phyloP scores from a whole-genome alignment of 1,140 invertebrate species.

The Halesus radiatus region DNA sequence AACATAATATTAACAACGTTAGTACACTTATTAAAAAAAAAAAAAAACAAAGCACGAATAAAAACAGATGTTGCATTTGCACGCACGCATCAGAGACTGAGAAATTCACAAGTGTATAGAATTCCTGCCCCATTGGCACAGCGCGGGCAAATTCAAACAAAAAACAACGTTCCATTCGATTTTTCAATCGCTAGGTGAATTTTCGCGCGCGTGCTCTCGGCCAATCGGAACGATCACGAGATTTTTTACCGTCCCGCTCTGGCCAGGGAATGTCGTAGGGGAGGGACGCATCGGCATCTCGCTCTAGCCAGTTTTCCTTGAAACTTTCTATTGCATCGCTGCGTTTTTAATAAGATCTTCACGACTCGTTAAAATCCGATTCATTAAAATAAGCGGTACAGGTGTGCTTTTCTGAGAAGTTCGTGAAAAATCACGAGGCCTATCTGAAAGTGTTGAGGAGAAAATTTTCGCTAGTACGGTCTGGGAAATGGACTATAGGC shows the following conservation, averaged over 20 bases:
- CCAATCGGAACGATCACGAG: slow-evolving; percentile 19
- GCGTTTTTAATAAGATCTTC: neutral
- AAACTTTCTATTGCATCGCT: slow-evolving; percentile 34
- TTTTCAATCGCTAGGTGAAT: slow-evolving; percentile 3
- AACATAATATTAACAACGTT: no score
- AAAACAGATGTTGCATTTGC: neutral
- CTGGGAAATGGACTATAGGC: no score
- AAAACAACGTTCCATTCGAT: slow-evolving; percentile 9
- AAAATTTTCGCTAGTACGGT: no score
- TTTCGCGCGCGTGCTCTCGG: slow-evolving; percentile 23
- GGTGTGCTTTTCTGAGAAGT: neutral
- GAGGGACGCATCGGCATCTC: neutral
- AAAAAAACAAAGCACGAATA: neutral
- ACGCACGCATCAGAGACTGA: neutral
- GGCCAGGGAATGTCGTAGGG: neutral
- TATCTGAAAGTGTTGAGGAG: no score
- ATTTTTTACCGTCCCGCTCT: neutral
- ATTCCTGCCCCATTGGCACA: slow-evolving; percentile 8
- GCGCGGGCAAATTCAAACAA: slow-evolving; percentile 17
- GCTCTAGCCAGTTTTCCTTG: slow-evolving; percentile 17
- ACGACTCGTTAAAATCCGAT: neutral
- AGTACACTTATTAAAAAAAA: no score
- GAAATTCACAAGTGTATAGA: neutral
- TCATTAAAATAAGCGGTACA: neutral
- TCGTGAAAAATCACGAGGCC: neutral